Conservation (phyloP, 2,888 invertebrate species). For the Panzeria rudis region DNA sequence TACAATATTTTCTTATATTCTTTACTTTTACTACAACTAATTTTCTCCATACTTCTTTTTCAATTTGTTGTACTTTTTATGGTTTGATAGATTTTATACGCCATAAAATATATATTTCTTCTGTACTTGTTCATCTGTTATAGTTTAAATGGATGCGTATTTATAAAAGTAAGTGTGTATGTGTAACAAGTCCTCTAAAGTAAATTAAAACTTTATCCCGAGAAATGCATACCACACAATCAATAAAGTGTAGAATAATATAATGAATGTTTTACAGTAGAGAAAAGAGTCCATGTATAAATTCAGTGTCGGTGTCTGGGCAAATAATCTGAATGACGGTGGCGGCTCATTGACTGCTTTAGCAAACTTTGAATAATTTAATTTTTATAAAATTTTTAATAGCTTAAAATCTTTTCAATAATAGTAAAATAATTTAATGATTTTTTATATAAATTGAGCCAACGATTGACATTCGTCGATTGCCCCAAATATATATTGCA, state of each 20-base stretch:
- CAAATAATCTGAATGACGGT: background rate
- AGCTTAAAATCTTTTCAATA: too few relatives aligned
- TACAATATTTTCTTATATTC: background rate
- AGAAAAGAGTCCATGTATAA: background rate
- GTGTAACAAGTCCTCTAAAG: constrained; percentile 30
- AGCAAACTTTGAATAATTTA: too few relatives aligned
- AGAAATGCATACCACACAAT: constrained; percentile 65
- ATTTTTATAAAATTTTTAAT: too few relatives aligned
- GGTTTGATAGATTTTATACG: constrained; percentile 49
- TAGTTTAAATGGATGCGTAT: background rate
- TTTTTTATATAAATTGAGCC: too few relatives aligned
- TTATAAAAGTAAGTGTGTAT: background rate
- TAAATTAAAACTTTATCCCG: constrained; percentile 66
- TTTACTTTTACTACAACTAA: constrained; percentile 1
- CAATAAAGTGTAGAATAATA: constrained; percentile 63
- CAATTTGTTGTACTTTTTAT: constrained; percentile 48
- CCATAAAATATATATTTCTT: background rate
- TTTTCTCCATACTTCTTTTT: constrained; percentile 19
- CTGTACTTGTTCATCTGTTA: constrained; percentile 42
- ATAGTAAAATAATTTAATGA: too few relatives aligned
- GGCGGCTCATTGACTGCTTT: too few relatives aligned
- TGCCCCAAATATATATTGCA: too few relatives aligned
- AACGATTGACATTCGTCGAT: too few relatives aligned
- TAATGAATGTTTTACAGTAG: constrained; percentile 46
- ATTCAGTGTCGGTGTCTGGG: background rate